Conservation (phyloP, 2,888 invertebrate species). For the Petrophora chlorosata region DNA sequence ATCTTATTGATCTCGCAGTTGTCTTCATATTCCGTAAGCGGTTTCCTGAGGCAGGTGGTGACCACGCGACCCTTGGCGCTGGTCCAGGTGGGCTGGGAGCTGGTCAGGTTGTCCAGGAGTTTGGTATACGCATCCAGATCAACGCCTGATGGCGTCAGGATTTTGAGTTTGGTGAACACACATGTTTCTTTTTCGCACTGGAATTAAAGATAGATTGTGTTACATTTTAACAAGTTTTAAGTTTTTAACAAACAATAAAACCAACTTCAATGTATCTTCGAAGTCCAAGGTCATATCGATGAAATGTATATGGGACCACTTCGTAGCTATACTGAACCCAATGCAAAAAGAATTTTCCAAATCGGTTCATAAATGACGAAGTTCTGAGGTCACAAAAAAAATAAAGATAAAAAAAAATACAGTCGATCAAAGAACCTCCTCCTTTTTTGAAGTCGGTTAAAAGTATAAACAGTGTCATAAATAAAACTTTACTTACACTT, state of each 20-base stretch:
- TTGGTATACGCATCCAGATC: conserved; percentile 57
- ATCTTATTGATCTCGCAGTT: conserved; percentile 68
- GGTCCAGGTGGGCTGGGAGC: conserved; percentile 53
- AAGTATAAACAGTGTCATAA: no score
- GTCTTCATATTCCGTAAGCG: conserved; percentile 47
- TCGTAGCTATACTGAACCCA: no score
- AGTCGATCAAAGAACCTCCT: no score
- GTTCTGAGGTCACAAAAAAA: no score
- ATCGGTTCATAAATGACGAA: no score
- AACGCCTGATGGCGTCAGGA: conserved; percentile 47
- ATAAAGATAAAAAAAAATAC: no score
- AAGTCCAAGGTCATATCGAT: no score
- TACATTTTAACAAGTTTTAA: background rate
- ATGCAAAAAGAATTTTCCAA: no score
- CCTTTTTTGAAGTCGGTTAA: no score
- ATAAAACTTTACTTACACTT: conserved; percentile 48
- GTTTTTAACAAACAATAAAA: no score
- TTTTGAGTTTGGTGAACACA: conserved; percentile 61
- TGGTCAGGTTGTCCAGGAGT: conserved; percentile 62
- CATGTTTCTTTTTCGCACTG: conserved; percentile 70
- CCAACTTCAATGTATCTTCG: no score
- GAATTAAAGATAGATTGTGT: conserved; percentile 35
- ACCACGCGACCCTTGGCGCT: conserved; percentile 64
- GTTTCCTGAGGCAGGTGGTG: conserved; percentile 61
- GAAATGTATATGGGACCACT: no score